A percentile compares a stretch with the other conserved stretches of the same genome.
These are phyloP conservation scores for Callimorpha dominula DNA, from an alignment of 2,888 invertebrate genomes.

Conservation along the genomic window DNA sequence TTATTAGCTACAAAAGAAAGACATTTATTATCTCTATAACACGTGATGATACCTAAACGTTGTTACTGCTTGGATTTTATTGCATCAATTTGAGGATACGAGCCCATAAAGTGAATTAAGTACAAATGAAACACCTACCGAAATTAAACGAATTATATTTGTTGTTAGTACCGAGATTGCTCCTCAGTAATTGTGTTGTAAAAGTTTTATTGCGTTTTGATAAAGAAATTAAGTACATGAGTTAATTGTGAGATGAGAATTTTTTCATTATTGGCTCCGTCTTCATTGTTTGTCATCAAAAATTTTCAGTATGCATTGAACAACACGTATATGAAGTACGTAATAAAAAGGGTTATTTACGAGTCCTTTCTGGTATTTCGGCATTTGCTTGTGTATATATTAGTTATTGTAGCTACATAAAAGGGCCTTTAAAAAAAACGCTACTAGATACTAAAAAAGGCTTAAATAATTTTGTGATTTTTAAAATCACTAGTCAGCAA, in stretches of 20 bases:
- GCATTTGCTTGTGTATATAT: neutral
- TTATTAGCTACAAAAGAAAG: constrained; percentile 40
- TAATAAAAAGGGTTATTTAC: neutral
- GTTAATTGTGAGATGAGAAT: neutral
- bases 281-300: too few species aligned
- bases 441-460: too few species aligned
- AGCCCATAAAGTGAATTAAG: constrained; percentile 69
- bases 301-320: too few species aligned
- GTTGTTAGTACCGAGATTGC: constrained; percentile 54
- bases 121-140: constrained; percentile 63
- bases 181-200: constrained; percentile 55
- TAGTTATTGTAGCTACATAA: neutral
- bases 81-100: constrained; percentile 63
- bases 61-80: constrained; percentile 62
- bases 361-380: neutral
- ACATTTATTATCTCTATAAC: constrained; percentile 42
- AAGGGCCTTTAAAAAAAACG: neutral
- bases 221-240: constrained; percentile 15
- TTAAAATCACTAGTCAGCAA: too few species aligned
- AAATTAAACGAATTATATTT: constrained; percentile 61
- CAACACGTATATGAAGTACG: neutral
- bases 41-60: constrained; percentile 51
- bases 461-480: too few species aligned
- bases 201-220: constrained; percentile 49
- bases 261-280: neutral